Evolutionary conservation across 2,797 vertebrate genomes (phyloP).

Genomic region (Arremon aurantiirostris): DNA sequence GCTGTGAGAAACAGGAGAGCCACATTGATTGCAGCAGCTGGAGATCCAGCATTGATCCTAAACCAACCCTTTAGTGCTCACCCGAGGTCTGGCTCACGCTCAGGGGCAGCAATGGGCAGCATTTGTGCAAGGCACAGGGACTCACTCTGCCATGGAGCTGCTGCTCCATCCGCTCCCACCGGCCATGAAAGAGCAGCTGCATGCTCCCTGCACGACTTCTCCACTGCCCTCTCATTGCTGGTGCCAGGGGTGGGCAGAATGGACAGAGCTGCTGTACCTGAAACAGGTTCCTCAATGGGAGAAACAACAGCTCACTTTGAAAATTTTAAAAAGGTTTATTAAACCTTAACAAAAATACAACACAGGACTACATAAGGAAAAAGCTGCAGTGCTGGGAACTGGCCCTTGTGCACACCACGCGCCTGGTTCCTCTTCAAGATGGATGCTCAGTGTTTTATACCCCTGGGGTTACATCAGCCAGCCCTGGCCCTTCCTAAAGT

Average conservation of each 20-base stretch:
- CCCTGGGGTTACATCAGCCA: too few relatives aligned
- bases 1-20: neutral
- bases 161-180: accelerated
- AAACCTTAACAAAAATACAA: neutral
- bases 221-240: neutral
- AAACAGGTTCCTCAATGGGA: neutral
- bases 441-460: neutral
- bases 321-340: neutral
- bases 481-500: too few relatives aligned
- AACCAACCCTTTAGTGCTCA: neutral
- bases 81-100: neutral
- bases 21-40: neutral
- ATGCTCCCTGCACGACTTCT: accelerated
- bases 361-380: too few relatives aligned
- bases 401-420: accelerated
- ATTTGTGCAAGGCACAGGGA: neutral
- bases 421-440: neutral
- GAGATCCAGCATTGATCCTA: neutral
- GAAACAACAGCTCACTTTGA: neutral
- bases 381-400: neutral
- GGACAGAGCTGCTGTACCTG: neutral
- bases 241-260: neutral
- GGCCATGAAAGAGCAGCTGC: accelerated
- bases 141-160: accelerated
- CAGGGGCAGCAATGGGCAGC: neutral